Percentiles rank a stretch among this genome's conserved stretches.
Evolutionary conservation across 1,140 invertebrate species (phyloP).

Genomic region (Babylonia areolata): DNA sequence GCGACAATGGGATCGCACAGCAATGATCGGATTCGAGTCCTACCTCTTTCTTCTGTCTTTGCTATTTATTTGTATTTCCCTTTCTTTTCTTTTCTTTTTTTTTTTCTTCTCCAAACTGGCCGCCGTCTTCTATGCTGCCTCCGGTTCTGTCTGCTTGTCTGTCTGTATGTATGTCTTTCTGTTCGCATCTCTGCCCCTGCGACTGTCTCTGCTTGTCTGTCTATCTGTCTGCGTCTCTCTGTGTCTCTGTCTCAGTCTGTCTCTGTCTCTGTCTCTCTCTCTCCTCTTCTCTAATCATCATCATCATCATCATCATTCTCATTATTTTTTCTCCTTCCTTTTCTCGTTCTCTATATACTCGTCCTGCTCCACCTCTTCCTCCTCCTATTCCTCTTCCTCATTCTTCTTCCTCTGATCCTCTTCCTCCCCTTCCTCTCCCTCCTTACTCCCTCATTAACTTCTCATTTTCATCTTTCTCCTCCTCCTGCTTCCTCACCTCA

Average conservation of each 20-base stretch:
- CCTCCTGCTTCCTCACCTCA: not conserved
- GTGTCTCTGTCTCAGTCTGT: not conserved
- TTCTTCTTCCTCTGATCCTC: not conserved
- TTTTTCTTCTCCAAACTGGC: not conserved
- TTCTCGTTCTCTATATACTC: not conserved
- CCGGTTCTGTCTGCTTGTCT: not conserved
- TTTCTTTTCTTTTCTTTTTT: no score
- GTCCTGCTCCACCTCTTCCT: not conserved
- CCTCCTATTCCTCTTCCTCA: not conserved
- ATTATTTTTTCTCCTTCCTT: not conserved
- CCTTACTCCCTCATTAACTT: not conserved
- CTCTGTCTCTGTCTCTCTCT: not conserved
- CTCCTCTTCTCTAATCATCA: not conserved
- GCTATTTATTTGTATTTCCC: no score
- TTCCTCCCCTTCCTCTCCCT: not conserved
- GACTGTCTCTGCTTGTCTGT: conserved; percentile 8
- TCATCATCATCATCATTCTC: not conserved
- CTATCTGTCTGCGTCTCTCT: conserved; percentile 7
- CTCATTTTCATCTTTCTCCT: not conserved
- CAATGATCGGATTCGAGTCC: no score
- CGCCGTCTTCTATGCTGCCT: not conserved
- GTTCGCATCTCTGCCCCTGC: not conserved
- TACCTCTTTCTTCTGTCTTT: no score
- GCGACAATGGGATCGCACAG: no score
- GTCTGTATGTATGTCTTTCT: not conserved